Evolutionary conservation across 1,140 invertebrate species (phyloP), one percentile per base, ranked within the genome.

Genomic region (Drosophila grimshawi): DNA sequence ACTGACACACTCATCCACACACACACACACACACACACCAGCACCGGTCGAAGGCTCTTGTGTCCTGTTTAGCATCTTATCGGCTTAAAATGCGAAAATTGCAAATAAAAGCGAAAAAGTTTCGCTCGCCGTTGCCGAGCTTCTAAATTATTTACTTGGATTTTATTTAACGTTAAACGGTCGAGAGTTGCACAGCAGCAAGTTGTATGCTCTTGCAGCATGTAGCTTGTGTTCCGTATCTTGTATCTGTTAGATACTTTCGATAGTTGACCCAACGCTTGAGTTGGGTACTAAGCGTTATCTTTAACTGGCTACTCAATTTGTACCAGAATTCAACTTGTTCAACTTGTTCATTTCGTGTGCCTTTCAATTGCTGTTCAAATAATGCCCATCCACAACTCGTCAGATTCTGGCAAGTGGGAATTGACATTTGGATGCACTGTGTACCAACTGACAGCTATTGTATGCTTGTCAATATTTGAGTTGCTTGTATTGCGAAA

Each of bases 1-100:
- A 56, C 5, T 11, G 11, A 37, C 19, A 35, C 33, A 11, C 30
- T 19, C 45, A 29, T 37, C n/a, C 27, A 33, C 8, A 5, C 5
- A 37, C 29, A 61, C 45, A 29, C 49, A 8, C 30, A 45, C 37
- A 56, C n/a, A 1, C 30, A 48, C 10, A 62, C 59, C 56, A 30
- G 19, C 7, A 59, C 29, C 55, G 33, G 10, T 35, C 57, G 8
- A 8, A 43, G 19, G 3, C 39, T 10, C 55, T 33, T 39, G 27
- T 39, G 10, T 66, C 62, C 45, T 53, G 59, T 76, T 53, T 68
- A 66, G 66, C 76, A 76, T 88, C 75, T 88, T 88, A 88, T 88
- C 83, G 80, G 83, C 85, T 88, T 89, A 89, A 88, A 85, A 80
- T 85, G 86, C 85, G 80, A 88, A 89, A 88, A 88, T 76, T 89